phyloP scores from a whole-genome alignment of 2,888 invertebrate genomes.

The Acanthoscelides obtectus region DNA sequence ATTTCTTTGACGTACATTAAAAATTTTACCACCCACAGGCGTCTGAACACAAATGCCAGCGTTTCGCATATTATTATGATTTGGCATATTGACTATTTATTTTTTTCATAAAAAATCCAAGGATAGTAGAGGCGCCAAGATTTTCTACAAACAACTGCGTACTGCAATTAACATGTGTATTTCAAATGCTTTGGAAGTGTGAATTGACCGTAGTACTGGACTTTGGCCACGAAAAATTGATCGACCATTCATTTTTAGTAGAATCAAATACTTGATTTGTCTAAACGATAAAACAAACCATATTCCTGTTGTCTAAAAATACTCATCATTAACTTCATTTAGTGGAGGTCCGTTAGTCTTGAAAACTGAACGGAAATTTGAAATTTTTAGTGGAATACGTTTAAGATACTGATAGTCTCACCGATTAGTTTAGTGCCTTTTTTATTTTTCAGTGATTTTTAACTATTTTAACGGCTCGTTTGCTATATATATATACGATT shows the following conservation, averaged over 20 bases:
- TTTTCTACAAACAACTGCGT: constrained; percentile 13
- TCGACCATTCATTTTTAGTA: background rate
- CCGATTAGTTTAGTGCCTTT: no score
- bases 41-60: background rate
- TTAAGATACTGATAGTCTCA: no score
- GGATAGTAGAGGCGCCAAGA: constrained; percentile 20
- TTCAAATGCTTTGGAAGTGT: background rate
- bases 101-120: constrained; percentile 10
- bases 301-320: background rate
- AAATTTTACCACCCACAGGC: constrained; percentile 1
- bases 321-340: background rate
- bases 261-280: background rate
- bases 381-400: no score
- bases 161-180: background rate
- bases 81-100: constrained; percentile 2
- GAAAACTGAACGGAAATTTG: no score
- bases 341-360: no score
- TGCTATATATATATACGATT: no score
- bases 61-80: background rate
- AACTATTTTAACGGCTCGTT: no score
- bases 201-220: background rate
- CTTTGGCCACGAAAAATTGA: background rate
- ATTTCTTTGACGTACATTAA: background rate
- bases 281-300: background rate
- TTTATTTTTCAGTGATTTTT: no score